These are phyloP conservation scores for Ennomos quercinarius DNA, from an alignment of 2,888 invertebrate species.

Conservation along the genomic window DNA sequence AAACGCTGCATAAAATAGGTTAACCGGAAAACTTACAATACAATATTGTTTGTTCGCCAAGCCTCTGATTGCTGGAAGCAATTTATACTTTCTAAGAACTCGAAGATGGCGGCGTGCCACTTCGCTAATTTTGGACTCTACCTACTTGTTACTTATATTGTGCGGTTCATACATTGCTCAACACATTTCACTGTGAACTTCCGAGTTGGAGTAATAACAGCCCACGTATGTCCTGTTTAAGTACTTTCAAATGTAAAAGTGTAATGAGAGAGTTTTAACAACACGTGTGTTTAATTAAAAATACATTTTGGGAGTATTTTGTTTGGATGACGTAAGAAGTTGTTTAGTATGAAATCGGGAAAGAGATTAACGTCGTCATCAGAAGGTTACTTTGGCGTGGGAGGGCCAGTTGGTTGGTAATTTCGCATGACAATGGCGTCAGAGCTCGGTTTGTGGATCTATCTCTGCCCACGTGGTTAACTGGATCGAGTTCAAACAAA, in stretches of 20 bases:
- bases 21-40: conserved; percentile 47
- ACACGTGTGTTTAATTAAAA: conserved; percentile 18
- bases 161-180: conserved; percentile 32
- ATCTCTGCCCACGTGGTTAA: conserved; percentile 35
- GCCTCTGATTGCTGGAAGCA: conserved; percentile 48
- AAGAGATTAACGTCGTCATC: neutral
- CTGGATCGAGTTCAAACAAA: conserved; percentile 32
- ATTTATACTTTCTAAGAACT: conserved; percentile 54
- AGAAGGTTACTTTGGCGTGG: conserved; percentile 35
- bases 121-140: conserved; percentile 50
- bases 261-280: conserved; percentile 14
- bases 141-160: conserved; percentile 41
- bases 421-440: conserved; percentile 31
- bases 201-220: conserved; percentile 33
- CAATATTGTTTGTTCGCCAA: conserved; percentile 45
- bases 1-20: conserved; percentile 44
- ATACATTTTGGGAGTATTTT: neutral
- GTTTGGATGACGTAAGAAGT: conserved; percentile 9
- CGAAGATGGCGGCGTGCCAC: conserved; percentile 47
- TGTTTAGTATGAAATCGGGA: conserved; percentile 6
- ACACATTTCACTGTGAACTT: conserved; percentile 28
- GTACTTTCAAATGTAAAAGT: conserved; percentile 20
- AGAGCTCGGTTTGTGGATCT: conserved; percentile 30
- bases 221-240: conserved; percentile 23
- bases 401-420: conserved; percentile 22